Base-by-base conservation (phyloP, 92 coral and sea anemone genomes). In the Phenganax marumi region DNA sequence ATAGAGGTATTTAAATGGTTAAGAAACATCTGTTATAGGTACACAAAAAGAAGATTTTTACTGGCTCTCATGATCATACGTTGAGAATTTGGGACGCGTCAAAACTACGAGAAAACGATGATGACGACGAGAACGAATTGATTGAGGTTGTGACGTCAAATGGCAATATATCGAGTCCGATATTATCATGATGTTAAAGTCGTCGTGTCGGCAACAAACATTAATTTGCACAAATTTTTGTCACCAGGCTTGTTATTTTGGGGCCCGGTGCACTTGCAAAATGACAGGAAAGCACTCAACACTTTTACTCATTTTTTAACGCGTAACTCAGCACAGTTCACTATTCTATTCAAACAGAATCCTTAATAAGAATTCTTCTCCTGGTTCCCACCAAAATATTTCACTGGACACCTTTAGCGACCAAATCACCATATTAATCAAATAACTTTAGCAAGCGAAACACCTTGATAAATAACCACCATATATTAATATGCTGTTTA, bases 1-100 rank as follows among this genome's bases (percentile, higher is more conserved):
- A 19, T 5, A n/a, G 50, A 76, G 26, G 58, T 12, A 60, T 60
- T 12, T 39, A 8, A 80, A 49, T 80, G 19, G 43, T 33, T 33
- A 33, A 33, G 43, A 5, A 33, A 22, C 66, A 78, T 19, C 22
- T 19, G 85, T 64, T 69, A 17, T 73, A 95, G 98, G 91, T 79
- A 19, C 69, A 82, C 66, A 84, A 80, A 56, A 91, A 89, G 65
- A 92, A 84, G 81, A 81, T 95, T 11, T 90, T 87, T 74, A 86
- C 90, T 24, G 96, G 87, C 19, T 85, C 89, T 50, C 88, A 92
- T 66, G 98, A 92, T 77, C 88, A 84, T 2, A 48, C 90, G 0
- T 66, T 95, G 48, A 87, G 88, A 80, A 86, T 92, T 21, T 95
- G 97, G 98, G 93, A 95, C 84, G 88, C 95, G 12, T 83, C 95